These are phyloP conservation scores for Brotula barbata DNA, from an alignment of 2,797 vertebrate species.

Conservation along the genomic window DNA sequence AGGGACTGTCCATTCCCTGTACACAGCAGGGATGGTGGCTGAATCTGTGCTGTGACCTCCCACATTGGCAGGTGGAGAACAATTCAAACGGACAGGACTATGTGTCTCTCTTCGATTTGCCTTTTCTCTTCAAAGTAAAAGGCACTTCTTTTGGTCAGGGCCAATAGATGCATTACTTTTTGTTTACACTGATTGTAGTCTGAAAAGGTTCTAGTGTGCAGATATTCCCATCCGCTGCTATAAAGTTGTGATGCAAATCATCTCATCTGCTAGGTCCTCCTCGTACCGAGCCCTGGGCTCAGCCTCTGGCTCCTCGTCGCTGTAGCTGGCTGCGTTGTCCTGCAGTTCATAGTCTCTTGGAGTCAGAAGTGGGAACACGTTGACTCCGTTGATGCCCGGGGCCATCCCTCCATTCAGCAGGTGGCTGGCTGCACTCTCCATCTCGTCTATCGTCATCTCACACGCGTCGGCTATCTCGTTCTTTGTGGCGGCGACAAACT, in stretches of 20 bases:
- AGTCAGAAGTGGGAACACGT: conserved; percentile 82
- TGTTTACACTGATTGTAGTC: conserved; percentile 51
- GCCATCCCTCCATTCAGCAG: conserved; percentile 88
- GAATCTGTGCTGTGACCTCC: conserved; percentile 52
- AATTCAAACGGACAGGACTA: conserved; percentile 54
- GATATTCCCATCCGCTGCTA: conserved; percentile 81
- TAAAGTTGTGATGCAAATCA: conserved; percentile 99
- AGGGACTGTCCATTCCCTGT: conserved; percentile 47
- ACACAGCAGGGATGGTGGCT: conserved; percentile 50
- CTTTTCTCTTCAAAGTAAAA: conserved; percentile 86
- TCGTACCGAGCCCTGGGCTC: conserved; percentile 84
- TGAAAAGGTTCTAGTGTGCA: conserved; percentile 38
- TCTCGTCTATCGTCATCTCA: conserved; percentile 99
- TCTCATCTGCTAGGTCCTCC: conserved; percentile 98
- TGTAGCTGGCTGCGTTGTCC: conserved; percentile 91
- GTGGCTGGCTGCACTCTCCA: conserved; percentile 98
- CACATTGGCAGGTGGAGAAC: conserved; percentile 67
- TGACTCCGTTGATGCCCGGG: conserved; percentile 83
- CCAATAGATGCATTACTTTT: conserved; percentile 78
- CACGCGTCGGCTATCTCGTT: conserved; percentile 97
- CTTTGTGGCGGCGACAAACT: conserved; percentile 97
- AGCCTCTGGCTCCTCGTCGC: conserved; percentile 91
- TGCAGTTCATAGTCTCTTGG: conserved; percentile 90
- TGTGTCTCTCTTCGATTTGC: conserved; percentile 81
- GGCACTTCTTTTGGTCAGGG: conserved; percentile 94